Conservation (phyloP, 2,797 vertebrate species). For the Mormyrus proboscirostris region DNA sequence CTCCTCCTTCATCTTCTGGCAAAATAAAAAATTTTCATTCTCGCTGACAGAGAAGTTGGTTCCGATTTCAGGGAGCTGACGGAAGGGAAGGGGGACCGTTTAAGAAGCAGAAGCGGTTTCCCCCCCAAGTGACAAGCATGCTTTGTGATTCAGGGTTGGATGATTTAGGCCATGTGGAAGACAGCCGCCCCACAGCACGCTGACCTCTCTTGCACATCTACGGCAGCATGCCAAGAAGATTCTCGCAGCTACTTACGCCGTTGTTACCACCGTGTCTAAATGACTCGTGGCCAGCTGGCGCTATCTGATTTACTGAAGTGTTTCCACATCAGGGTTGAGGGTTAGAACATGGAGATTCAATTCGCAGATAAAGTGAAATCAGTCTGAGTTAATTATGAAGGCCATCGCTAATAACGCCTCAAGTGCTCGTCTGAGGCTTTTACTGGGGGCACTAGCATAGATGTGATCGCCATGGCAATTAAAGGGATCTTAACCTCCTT, state of each 20-base stretch:
- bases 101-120: neutral
- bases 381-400: conserved; percentile 8
- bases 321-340: neutral
- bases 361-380: conserved; percentile 13
- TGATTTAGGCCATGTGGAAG: neutral
- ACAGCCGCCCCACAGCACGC: neutral
- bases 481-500: neutral
- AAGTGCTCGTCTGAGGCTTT: neutral
- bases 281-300: neutral
- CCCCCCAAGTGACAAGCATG: neutral
- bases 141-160: neutral
- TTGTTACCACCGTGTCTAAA: neutral
- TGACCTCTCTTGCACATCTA: neutral
- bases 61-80: neutral
- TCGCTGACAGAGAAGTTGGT: neutral
- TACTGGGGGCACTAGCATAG: neutral
- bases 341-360: neutral
- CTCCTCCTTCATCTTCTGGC: neutral
- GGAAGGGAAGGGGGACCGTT: neutral
- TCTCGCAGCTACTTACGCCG: neutral
- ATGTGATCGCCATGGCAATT: neutral
- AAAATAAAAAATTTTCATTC: neutral
- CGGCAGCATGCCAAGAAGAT: neutral
- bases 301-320: conserved; percentile 6
- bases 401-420: neutral